Base-by-base conservation (phyloP, 1,140 invertebrate genomes). In the Magallana angulata region DNA sequence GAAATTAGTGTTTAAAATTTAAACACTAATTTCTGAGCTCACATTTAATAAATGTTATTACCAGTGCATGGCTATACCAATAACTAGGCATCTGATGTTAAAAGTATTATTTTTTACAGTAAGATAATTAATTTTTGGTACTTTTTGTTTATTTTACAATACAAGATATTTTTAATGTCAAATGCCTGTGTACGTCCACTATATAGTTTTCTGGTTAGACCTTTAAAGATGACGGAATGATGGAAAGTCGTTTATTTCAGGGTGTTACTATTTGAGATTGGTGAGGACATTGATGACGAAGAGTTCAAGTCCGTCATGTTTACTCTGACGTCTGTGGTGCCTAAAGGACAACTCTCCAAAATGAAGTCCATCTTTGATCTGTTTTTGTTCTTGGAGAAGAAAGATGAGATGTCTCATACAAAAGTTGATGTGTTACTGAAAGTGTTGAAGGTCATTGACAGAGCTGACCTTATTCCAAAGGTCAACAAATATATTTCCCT, bases 231-330 rank as follows among this genome's bases (percentile, higher is more conserved):
- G 24, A 24, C 1, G 1, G 58, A 60, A 14, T 58, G n/a, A 14
- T 1, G 62, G 14, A 14, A 64, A 16, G 1, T 80, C 48, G 60
- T 24, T 84, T 58, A 8, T 71, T 80, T 76, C 57, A 89, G 88
- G 84, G 76, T 86, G 56, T 8, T 89, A 36, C 64, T 89, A 11
- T 89, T 86, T 89, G 88, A 89, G 48, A 85, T 89, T 12, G 62
- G 81, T n/a, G 88, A 89, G 56, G 88, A 89, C 48, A 84, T 89
- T 18, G 85, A 85, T 24, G 57, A 85, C 14, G 48, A 81, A 48
- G 88, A 89, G 30, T 86, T 84, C 57, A 82, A 64, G 6, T 82
- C 88, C 36, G 80, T 85, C 24, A 57, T 84, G 24, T 89, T 89
- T 58, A 48, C 85, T 48, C 57, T 89, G 48, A 71, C 62, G 16